Evolutionary conservation across 2,113 vertebrate species (phyloP).

Genomic region (Uropsilus gracilis): DNA sequence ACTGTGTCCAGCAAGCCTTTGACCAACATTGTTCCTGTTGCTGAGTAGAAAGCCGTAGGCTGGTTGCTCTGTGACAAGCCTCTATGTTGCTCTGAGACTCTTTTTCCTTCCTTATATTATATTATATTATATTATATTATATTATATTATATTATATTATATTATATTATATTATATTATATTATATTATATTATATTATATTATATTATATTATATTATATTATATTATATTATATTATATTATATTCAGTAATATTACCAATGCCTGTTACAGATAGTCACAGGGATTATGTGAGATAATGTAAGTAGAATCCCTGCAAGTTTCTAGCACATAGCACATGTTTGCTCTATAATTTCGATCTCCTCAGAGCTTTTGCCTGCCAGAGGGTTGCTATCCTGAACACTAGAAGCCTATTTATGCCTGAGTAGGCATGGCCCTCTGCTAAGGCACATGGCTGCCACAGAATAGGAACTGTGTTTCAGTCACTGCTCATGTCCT

Average conservation of each 20-base stretch:
- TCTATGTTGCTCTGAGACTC: neutral
- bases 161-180: no score
- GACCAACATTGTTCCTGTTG: rapidly evolving
- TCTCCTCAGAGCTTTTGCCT: no score
- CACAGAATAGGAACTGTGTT: neutral
- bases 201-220: no score
- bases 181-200: no score
- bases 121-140: no score
- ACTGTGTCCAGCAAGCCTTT: no score
- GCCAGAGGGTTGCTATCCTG: no score
- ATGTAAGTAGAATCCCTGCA: neutral
- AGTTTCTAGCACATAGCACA: neutral
- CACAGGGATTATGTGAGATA: neutral
- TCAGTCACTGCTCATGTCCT: neutral
- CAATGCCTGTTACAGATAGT: neutral
- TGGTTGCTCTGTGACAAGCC: neutral
- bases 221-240: no score
- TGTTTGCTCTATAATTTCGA: no score
- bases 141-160: no score
- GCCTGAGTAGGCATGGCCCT: neutral
- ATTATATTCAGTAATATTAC: no score
- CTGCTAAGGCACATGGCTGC: neutral
- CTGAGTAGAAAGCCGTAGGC: neutral
- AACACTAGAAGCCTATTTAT: neutral
- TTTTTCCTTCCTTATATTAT: neutral